Evolutionary conservation across 2,888 invertebrate species (phyloP), one percentile per base, ranked within the genome.

Genomic region (Epicampocera succincta): DNA sequence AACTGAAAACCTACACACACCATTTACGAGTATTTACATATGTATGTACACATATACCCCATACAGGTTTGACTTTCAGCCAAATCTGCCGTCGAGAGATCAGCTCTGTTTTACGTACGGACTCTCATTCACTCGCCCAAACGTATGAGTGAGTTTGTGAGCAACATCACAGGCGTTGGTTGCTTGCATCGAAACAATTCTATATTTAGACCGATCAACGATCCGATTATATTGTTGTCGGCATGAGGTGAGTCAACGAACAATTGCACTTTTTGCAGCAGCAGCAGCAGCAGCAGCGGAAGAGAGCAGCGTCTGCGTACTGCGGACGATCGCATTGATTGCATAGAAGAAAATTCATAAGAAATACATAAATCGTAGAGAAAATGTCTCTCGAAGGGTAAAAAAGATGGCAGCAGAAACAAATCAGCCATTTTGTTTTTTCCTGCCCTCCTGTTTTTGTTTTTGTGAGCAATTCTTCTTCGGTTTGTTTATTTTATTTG

Each of bases 391-490:
- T 50, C 44, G 52, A 44, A 46, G 29, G 61, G 68, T 60, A 44
- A 8, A 50, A 54, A 63, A 73, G 50, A 74, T 74, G 73, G 65
- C 56, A 25, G 66, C 17, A 48, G 42, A 19, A 65, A 48, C 44
- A 29, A 63, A 33, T 82, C 82, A 33, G 82, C 82, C 82, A 82
- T 82, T 82, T 82, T 82, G 69, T 74, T 71, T 82, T 65, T 69
- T 9, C 13, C 15, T 17, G 2, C 42, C 46, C 68, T 42, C 38
- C 42, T 21, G 21, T 52, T 42, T 15, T 52, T n/a, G n/a, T n/a
- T 69, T 46, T 46, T 56, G 15, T 56, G 15, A 68, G 29, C n/a
- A 2, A 1, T 29, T 33, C 38, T 74, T 65, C 13, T 42, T 66
- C 15, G 17, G 42, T 29, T 48, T 21, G 8, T 19, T 21, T 33